Conservation (phyloP, 2,888 invertebrate species). For the Nymphalis c-album region DNA sequence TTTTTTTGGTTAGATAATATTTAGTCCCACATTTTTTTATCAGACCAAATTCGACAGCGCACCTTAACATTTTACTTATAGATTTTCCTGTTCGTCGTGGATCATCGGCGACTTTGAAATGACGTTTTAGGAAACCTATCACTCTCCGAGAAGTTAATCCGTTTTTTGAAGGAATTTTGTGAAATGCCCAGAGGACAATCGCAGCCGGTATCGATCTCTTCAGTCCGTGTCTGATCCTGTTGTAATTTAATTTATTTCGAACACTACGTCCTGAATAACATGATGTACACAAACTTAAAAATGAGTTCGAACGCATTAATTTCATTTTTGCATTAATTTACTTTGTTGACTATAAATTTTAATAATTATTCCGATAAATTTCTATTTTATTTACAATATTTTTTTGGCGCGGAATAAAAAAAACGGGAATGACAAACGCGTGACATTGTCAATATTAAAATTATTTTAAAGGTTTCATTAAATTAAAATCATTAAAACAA, state of each 20-base stretch:
- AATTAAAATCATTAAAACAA: not conserved
- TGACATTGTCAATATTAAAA: not conserved
- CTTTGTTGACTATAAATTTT: conserved; percentile 5
- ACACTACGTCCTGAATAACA: conserved; percentile 23
- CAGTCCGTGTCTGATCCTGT: conserved; percentile 49
- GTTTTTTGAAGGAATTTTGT: conserved; percentile 50
- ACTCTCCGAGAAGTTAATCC: conserved; percentile 60
- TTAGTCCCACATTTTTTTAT: conserved; percentile 53
- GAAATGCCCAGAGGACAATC: conserved; percentile 63
- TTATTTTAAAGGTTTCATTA: conserved; percentile 1
- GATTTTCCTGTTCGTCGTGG: conserved; percentile 53
- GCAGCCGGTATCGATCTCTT: conserved; percentile 56
- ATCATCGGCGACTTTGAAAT: conserved; percentile 48
- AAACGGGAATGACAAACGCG: not conserved
- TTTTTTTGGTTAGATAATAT: conserved; percentile 45
- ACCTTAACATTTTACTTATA: conserved; percentile 52
- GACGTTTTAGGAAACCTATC: conserved; percentile 56
- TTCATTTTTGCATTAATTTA: conserved; percentile 20
- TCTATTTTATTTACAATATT: conserved; percentile 8
- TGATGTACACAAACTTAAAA: conserved; percentile 10
- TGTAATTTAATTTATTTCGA: conserved; percentile 36
- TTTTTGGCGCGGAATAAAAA: conserved; percentile 4
- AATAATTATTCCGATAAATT: not conserved
- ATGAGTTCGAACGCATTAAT: conserved; percentile 8
- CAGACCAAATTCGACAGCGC: conserved; percentile 62